phyloP scores from a whole-genome alignment of 2,888 invertebrate genomes.

The Idaea dimidiata region DNA sequence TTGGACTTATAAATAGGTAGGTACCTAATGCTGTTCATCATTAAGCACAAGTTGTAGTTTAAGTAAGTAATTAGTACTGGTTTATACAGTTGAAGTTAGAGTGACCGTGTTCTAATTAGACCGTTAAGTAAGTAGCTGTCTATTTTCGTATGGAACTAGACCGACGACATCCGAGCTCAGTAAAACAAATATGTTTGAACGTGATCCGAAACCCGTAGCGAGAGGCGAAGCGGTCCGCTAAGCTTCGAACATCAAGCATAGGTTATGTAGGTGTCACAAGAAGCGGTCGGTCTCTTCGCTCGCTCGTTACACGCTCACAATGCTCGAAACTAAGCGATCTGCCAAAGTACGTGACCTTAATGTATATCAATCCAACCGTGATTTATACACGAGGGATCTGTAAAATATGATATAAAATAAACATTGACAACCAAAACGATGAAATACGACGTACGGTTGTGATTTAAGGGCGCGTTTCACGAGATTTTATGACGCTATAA shows the following conservation, averaged over 20 bases:
- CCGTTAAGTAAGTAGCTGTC: background rate
- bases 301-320: background rate
- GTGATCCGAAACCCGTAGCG: background rate
- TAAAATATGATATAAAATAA: constrained; percentile 82
- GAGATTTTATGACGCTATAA: constrained; percentile 79
- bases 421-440: constrained; percentile 81
- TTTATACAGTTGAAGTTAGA: background rate
- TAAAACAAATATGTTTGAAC: background rate
- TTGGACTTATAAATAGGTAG: background rate
- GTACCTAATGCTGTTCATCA: background rate
- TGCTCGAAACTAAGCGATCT: constrained; percentile 63
- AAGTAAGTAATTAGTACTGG: background rate
- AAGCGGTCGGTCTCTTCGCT: background rate
- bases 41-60: background rate
- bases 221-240: background rate
- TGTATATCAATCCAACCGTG: constrained; percentile 77
- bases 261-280: background rate
- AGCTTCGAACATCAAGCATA: background rate
- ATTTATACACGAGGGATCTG: constrained; percentile 77
- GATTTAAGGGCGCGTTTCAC: constrained; percentile 79
- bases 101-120: background rate
- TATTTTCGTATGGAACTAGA: background rate
- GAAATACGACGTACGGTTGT: constrained; percentile 77
- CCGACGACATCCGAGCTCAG: background rate
- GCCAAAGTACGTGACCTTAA: constrained; percentile 78